phyloP scores from a whole-genome alignment of 2,113 vertebrate genomes.

The Burhinus bistriatus region DNA sequence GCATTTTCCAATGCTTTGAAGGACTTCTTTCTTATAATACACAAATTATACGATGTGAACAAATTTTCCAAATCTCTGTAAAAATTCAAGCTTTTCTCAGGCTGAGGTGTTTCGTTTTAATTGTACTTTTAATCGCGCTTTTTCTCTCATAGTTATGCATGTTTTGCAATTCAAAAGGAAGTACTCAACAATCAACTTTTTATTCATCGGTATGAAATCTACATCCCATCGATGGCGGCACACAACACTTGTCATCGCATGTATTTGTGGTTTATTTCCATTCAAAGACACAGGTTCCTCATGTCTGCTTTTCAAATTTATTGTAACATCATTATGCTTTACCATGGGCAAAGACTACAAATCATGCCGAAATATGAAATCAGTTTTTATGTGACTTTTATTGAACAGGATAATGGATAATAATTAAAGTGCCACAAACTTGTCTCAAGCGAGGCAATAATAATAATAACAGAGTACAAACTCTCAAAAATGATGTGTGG shows the following conservation, averaged over 20 bases:
- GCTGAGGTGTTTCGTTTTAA: not conserved
- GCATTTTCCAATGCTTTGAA: not conserved
- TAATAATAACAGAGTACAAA: not conserved
- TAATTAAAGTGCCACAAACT: slow-evolving; percentile 46
- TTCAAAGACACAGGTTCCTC: not conserved
- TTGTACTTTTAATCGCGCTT: not conserved
- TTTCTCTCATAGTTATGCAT: not conserved
- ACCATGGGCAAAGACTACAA: not conserved
- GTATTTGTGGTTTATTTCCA: not conserved
- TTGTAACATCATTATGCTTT: not conserved
- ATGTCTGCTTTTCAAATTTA: not conserved
- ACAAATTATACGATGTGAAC: not conserved
- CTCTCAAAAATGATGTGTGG: not conserved
- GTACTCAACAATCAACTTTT: not conserved
- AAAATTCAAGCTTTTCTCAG: not conserved
- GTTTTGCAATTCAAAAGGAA: not conserved
- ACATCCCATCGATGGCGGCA: not conserved
- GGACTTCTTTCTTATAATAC: not conserved
- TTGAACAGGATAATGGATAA: not conserved
- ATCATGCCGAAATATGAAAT: not conserved
- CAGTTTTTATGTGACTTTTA: not conserved
- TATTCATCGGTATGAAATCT: not conserved
- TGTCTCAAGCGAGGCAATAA: not conserved
- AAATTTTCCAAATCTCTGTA: not conserved
- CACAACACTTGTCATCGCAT: not conserved